Evolutionary conservation across 30 jellyfish, hydroid and myxozoan species (phyloP), one percentile per base, ranked within the genome.

Genomic region (Aurelia coerulea): DNA sequence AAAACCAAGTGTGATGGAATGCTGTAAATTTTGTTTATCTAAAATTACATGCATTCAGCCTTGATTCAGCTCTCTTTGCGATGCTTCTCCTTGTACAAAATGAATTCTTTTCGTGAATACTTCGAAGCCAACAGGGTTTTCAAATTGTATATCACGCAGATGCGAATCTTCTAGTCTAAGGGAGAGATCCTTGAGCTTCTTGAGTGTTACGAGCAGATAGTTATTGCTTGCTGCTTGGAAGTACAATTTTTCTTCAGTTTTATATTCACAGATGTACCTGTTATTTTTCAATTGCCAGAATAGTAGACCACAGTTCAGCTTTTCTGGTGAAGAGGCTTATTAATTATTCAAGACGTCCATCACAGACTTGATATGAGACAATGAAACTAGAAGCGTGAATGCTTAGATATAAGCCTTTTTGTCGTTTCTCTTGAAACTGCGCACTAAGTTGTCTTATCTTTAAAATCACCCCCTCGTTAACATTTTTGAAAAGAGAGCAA

Each of bases 301-400:
- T 19, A 66, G 73, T 75, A 32, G 62, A 71, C 85, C 80, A 83
- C 86, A 50, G 60, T 68, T 51, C 64, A 54, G 68, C 62, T 19
- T 72, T 73, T 83, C 83, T 56, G 74, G 73, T 39, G 78, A 83
- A 83, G 19, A 73, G 42, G 32, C 9, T 53, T 70, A 81, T 83
- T 83, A 83, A 83, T 67, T 19, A 83, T 83, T 83, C 34, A 83
- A 19, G 52, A 73, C 50, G 68, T 83, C 80, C 82, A 68, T 39
- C 86, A 80, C 77, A 83, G 92, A 83, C 80, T 62, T 85, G 68
- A 58, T 35, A 51, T 64, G 79, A 83, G 84, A 72, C 90, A 83
- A 83, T 72, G 62, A 52, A 62, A 67, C 62, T 59, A 60, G 62
- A 67, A 76, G 32, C 86, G 31, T 51, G 72, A 71, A 62, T 83